phyloP scores from a whole-genome alignment of 2,113 vertebrate genomes.

The Formicarius rufipectus region DNA sequence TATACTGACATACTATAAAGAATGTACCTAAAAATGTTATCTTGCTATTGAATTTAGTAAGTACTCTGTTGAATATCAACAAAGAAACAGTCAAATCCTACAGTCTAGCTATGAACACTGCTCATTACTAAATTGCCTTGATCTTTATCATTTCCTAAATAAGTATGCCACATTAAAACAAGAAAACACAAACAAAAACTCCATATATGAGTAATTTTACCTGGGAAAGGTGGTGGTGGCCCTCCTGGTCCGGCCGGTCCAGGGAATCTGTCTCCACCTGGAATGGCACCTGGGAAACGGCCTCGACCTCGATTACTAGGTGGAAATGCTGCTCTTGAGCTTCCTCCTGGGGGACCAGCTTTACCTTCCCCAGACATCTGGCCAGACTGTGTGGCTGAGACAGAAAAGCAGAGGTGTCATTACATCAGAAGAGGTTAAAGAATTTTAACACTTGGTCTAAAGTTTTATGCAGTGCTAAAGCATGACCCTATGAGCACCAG shows the following conservation, averaged over 20 bases:
- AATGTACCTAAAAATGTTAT: not conserved
- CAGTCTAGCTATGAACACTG: not conserved
- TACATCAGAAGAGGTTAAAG: not conserved
- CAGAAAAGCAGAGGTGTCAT: not conserved
- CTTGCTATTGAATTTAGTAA: not conserved
- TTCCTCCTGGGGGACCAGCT: constrained; percentile 92
- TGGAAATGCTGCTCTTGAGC: constrained; percentile 88
- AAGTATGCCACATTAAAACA: constrained; percentile 42
- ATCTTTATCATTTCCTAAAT: constrained; percentile 46
- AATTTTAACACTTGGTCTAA: not conserved
- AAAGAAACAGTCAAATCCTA: constrained; percentile 35
- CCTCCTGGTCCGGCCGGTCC: constrained; percentile 92
- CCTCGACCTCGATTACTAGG: constrained; percentile 90
- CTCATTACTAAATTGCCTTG: constrained; percentile 43
- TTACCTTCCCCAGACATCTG: constrained; percentile 99
- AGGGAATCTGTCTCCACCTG: constrained; percentile 94
- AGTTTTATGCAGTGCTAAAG: not conserved
- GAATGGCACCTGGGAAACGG: constrained; percentile 91
- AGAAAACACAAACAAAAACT: constrained; percentile 55
- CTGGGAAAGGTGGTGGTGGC: constrained; percentile 92
- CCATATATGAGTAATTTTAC: constrained; percentile 66
- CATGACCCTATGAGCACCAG: not conserved
- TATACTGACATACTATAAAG: not conserved
- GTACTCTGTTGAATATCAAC: constrained; percentile 37
- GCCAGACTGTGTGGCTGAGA: constrained; percentile 92